Evolutionary conservation across 2,888 invertebrate species (phyloP), one percentile per base, ranked within the genome.

Genomic region (Amphipoea lucens): DNA sequence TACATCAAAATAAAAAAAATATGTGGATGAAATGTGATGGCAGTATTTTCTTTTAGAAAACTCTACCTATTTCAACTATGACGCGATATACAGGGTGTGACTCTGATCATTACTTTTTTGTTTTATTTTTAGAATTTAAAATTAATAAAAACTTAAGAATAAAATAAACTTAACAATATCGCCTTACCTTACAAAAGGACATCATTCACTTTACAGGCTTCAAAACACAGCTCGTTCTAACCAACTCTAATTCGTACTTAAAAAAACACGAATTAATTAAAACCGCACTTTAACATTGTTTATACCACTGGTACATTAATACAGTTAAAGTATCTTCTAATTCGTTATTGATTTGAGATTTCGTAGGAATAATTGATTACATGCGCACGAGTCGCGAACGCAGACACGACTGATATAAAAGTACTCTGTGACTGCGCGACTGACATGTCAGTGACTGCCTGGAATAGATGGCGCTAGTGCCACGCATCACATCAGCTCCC

Each of bases 371-470:
- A 76, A 75, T 88, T 74, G 78, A 88, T 76, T 65, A 86, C 80
- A 78, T 78, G 87, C 83, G 86, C 83, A 70, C 80, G 78, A 74
- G 72, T 79, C 78, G 86, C 65, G 68, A 9, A 45, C 86, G 73
- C 86, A 68, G 66, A 76, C 74, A 79, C 82, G 69, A 86, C n/a
- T n/a, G n/a, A n/a, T n/a, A n/a, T n/a, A n/a, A n/a, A n/a, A n/a
- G n/a, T n/a, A n/a, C n/a, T n/a, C n/a, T n/a, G n/a, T n/a, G 1
- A 2, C 88, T 88, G 85, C 42, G 82, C 79, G 54, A 76, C 82
- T 86, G 88, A 86, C 86, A 88, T 86, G 88, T 84, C 88, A 88
- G 83, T 78, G 74, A 74, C 68, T 78, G 79, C 87, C 88, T 87
- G 83, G 86, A 80, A 79, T 42, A 42, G 42, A 42, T 42, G 42